Conservation (phyloP, 2,797 vertebrate genomes). For the Falco columbarius region DNA sequence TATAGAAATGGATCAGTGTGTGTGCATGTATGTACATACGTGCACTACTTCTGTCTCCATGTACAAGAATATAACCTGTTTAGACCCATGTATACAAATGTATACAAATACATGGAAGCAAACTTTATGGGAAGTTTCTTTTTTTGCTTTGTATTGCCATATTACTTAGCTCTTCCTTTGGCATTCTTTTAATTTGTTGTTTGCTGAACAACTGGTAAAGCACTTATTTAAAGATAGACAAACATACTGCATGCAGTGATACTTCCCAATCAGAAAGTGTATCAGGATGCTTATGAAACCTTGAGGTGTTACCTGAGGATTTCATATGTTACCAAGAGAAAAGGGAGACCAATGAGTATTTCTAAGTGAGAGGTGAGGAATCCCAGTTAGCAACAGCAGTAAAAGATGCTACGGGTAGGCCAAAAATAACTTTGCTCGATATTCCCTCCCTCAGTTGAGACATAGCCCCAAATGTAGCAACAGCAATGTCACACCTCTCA, state of each 20-base stretch:
- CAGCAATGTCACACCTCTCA: neutral
- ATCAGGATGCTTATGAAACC: neutral
- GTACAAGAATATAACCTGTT: neutral
- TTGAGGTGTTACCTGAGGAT: neutral
- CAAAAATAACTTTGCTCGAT: neutral
- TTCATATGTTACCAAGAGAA: neutral
- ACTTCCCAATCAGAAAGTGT: neutral
- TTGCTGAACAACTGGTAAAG: neutral
- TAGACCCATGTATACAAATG: neutral
- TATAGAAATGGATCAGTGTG: neutral
- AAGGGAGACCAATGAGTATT: neutral
- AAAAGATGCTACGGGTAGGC: neutral
- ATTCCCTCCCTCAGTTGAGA: neutral
- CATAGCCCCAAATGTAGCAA: neutral
- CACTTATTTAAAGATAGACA: neutral
- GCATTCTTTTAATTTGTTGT: neutral
- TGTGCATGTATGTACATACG: neutral
- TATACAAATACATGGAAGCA: neutral
- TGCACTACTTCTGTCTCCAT: neutral
- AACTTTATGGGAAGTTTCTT: neutral
- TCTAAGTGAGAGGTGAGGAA: constrained; percentile 34
- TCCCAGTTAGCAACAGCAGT: neutral
- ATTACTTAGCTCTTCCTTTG: neutral
- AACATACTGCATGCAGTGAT: neutral
- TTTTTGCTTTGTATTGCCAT: neutral